A percentile compares a stretch with the other conserved stretches of the same genome.
Conservation (phyloP, 2,113 vertebrate species). For the Pteropus alecto region DNA sequence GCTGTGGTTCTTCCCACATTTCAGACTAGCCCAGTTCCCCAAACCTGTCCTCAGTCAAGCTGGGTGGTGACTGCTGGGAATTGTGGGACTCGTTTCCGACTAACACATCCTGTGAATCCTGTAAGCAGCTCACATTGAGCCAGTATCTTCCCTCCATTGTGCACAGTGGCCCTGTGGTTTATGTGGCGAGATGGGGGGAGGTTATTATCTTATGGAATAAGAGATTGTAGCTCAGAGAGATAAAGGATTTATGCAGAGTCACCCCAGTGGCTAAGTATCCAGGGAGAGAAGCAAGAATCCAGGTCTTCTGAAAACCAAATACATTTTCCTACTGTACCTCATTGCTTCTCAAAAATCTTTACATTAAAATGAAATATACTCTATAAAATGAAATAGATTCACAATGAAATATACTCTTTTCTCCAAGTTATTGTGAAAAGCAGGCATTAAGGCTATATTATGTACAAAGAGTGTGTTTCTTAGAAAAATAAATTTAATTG, state of each 20-base stretch:
- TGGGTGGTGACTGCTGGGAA: neutral
- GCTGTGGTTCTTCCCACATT: neutral
- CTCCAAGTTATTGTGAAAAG: constrained; percentile 52
- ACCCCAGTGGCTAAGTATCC: neutral
- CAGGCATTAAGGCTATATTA: constrained; percentile 50
- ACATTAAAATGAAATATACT: constrained; percentile 25
- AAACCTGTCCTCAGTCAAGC: neutral
- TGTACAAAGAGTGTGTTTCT: constrained; percentile 48
- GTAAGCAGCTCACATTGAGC: neutral
- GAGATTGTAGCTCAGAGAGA: neutral
- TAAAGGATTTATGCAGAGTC: neutral
- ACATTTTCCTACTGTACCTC: neutral
- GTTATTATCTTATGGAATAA: neutral
- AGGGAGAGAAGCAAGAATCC: neutral
- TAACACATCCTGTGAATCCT: neutral
- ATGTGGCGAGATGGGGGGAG: neutral
- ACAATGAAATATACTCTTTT: constrained; percentile 42
- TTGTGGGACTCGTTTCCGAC: neutral
- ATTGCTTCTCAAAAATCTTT: constrained; percentile 16
- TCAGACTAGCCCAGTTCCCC: neutral
- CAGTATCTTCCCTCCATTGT: neutral
- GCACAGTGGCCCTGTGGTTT: neutral
- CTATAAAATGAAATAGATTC: constrained; percentile 35
- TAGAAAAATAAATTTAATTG: constrained; percentile 75
- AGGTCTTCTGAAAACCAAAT: neutral